Evolutionary conservation across 2,888 invertebrate genomes (phyloP).

Genomic region (Ceramica pisi): DNA sequence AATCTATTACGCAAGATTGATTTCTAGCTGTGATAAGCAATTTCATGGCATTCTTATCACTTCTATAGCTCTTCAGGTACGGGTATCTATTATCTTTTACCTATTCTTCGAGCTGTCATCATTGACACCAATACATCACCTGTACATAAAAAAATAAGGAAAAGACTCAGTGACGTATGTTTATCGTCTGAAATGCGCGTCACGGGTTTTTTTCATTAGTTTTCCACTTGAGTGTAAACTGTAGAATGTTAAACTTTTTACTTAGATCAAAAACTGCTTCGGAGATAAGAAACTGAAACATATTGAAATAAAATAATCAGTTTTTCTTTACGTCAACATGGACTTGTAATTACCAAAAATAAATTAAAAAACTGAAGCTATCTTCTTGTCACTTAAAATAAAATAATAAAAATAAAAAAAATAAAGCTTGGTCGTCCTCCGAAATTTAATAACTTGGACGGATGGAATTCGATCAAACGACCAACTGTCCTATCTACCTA

Average conservation of each 20-base stretch:
- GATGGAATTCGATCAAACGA: neutral
- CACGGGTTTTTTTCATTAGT: conserved; percentile 5
- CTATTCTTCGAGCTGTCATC: conserved; percentile 1
- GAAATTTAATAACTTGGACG: no score
- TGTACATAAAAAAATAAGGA: neutral
- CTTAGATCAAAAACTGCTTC: no score
- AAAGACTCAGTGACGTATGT: neutral
- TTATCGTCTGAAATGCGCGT: neutral
- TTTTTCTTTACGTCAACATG: no score
- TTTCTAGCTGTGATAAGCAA: neutral
- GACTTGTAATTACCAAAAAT: no score
- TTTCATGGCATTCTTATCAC: conserved; percentile 16
- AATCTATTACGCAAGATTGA: conserved; percentile 15
- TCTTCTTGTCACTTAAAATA: no score
- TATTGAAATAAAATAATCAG: no score
- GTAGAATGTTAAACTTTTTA: no score
- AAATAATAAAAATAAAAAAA: no score
- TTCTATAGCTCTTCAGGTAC: neutral
- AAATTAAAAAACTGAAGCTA: no score
- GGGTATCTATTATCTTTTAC: conserved; percentile 1
- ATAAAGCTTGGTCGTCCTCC: no score
- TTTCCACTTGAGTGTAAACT: neutral
- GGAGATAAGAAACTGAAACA: no score
- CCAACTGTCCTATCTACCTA: neutral
- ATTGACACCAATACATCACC: neutral